These are phyloP conservation scores for Platygyra sinensis DNA, from an alignment of 64 coral and sea anemone species.

Conservation along the genomic window DNA sequence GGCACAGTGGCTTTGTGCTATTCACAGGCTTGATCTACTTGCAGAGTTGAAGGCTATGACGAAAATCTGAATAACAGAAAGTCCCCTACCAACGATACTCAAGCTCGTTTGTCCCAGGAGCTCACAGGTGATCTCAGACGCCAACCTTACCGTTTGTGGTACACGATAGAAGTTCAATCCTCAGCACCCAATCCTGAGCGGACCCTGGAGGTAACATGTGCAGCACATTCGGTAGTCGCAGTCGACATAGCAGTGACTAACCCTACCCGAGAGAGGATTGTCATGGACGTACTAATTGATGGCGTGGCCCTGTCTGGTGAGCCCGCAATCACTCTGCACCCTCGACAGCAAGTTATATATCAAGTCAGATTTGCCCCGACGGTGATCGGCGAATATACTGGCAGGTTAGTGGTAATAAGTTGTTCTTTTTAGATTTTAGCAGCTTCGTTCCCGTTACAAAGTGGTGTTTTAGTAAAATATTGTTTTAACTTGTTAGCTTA, in stretches of 20 bases:
- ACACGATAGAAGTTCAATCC: slow-evolving; percentile 82
- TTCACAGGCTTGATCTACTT: not conserved
- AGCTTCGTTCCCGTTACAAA: not conserved
- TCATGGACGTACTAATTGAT: slow-evolving; percentile 81
- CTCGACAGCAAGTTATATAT: slow-evolving; percentile 79
- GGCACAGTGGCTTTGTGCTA: not conserved
- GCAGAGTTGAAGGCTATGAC: slow-evolving; percentile 63
- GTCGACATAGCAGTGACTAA: slow-evolving; percentile 94
- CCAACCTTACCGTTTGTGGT: slow-evolving; percentile 83
- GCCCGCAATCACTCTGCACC: slow-evolving; percentile 63
- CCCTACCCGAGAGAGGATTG: slow-evolving; percentile 77
- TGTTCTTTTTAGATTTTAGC: not conserved
- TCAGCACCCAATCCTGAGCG: slow-evolving; percentile 74
- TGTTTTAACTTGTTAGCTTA: not conserved
- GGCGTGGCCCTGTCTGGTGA: slow-evolving; percentile 81
- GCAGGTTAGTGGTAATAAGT: slow-evolving; percentile 58
- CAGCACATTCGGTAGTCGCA: slow-evolving; percentile 73
- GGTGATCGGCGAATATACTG: slow-evolving; percentile 75
- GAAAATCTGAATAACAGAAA: not conserved
- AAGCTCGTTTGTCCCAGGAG: slow-evolving; percentile 12
- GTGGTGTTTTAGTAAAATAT: not conserved
- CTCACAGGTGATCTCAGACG: not conserved
- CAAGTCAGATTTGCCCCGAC: slow-evolving; percentile 73
- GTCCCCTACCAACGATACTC: not conserved
- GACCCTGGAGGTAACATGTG: slow-evolving; percentile 85